Base-by-base conservation (phyloP, 1,140 invertebrate species). In the Stenopsyche tienmushanensis region DNA sequence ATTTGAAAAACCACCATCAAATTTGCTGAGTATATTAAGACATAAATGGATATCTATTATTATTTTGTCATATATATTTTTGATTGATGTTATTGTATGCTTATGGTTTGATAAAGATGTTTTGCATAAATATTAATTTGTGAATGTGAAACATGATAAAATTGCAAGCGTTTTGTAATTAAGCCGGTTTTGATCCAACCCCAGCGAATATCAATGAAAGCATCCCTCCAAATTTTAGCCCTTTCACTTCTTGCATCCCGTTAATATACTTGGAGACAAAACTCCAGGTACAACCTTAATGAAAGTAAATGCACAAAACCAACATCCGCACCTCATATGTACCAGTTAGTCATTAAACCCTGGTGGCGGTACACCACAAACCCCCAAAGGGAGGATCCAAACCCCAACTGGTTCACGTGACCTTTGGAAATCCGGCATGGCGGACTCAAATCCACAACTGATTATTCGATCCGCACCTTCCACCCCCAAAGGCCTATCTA, bases 301-400 rank as follows among this genome's bases (percentile, higher is more conserved):
- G 41, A 1, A 9, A 42, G 2, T 42, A 42, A 42, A 42, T 42
- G n/a, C n/a, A n/a, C n/a, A n/a, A n/a, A n/a, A n/a, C n/a, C n/a
- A n/a, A n/a, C n/a, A n/a, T n/a, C n/a, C n/a, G n/a, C n/a, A n/a
- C n/a, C n/a, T 52, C 49, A 52, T 21, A 23, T 52, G 15, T 25
- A 25, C 18, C 49, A 52, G 21, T 52, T 21, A 20, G 49, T 52
- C 49, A 52, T 52, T 52, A 52, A 23, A 23, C n/a, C 15, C 20
- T 52, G 25, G 5, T 13, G 23, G 49, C 49, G 49, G 18, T 25
- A n/a, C 21, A 21, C 49, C 20, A 23, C 20, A 20, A 13, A 20
- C n/a, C 49, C 49, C 18, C 49, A n/a, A n/a, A n/a, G n/a, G n/a
- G n/a, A n/a, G n/a, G n/a, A n/a, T n/a, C n/a, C 44, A 20, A 45